These are phyloP conservation scores for Chrysolina americana DNA, from an alignment of 2,888 invertebrate genomes.

Conservation along the genomic window DNA sequence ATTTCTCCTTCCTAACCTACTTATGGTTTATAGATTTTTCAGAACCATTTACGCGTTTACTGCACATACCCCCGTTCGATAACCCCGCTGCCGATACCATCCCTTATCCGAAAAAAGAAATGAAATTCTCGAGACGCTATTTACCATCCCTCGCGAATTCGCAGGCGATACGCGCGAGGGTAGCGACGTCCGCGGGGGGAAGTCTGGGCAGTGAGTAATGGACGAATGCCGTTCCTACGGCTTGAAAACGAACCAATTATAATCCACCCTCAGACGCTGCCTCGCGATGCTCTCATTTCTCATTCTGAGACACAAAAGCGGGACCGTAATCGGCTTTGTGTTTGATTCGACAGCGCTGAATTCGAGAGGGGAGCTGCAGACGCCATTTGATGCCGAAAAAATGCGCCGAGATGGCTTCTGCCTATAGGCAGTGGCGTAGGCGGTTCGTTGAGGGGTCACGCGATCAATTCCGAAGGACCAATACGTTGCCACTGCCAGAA, in stretches of 20 bases:
- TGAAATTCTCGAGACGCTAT: neutral
- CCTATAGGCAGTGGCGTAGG: neutral
- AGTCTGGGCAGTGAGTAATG: constrained; percentile 25
- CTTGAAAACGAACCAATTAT: constrained; percentile 38
- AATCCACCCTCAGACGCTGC: constrained; percentile 34
- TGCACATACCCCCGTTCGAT: neutral
- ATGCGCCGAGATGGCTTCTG: constrained; percentile 21
- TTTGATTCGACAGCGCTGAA: constrained; percentile 28
- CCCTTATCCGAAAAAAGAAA: neutral
- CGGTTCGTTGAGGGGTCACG: neutral
- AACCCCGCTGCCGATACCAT: neutral
- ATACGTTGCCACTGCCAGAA: too few species aligned
- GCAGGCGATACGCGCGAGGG: neutral
- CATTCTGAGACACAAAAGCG: constrained; percentile 34
- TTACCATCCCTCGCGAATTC: constrained; percentile 7
- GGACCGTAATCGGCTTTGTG: constrained; percentile 30
- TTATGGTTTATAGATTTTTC: too few species aligned
- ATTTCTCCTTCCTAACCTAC: too few species aligned
- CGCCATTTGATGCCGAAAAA: constrained; percentile 32
- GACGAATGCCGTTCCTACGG: constrained; percentile 31
- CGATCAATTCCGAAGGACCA: too few species aligned
- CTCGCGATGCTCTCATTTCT: constrained; percentile 38
- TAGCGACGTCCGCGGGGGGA: neutral
- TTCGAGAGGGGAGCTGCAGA: constrained; percentile 11
- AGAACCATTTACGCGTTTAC: too few species aligned